A percentile compares a stretch with the other conserved stretches of the same genome.
phyloP scores from a whole-genome alignment of 2,888 invertebrate species.

The Schizotus pectinicornis region DNA sequence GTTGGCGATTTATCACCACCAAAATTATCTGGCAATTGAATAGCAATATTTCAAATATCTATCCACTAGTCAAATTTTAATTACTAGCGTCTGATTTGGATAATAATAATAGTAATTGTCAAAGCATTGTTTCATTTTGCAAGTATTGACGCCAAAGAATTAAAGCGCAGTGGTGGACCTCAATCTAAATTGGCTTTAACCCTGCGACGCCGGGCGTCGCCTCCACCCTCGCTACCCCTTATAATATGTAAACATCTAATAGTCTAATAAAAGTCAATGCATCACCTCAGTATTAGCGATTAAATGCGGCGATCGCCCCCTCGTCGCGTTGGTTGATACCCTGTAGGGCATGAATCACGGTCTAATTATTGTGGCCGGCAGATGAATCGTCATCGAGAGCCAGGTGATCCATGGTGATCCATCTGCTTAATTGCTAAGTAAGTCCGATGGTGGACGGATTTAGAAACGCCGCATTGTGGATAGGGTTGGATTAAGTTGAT shows the following conservation, averaged over 20 bases:
- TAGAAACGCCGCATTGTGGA: constrained; percentile 9
- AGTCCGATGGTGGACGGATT: constrained; percentile 15
- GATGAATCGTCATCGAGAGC: constrained; percentile 45
- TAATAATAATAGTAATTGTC: too few relatives aligned
- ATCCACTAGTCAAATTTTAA: too few relatives aligned
- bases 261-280: constrained; percentile 45
- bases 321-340: constrained; percentile 33
- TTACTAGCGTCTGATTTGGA: too few relatives aligned
- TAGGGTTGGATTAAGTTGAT: too few relatives aligned
- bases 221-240: constrained; percentile 3
- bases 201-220: too few relatives aligned
- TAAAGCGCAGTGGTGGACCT: too few relatives aligned
- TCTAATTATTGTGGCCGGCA: constrained; percentile 43
- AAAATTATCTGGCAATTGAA: too few relatives aligned
- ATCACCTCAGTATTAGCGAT: constrained; percentile 39
- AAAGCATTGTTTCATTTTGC: too few relatives aligned
- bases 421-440: constrained; percentile 42
- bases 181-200: too few relatives aligned
- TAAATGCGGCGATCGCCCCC: constrained; percentile 31
- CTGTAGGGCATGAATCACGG: constrained; percentile 48
- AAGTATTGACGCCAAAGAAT: too few relatives aligned
- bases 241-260: constrained; percentile 39
- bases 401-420: constrained; percentile 45
- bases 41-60: too few relatives aligned
- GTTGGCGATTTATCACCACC: too few relatives aligned